Conservation (phyloP, 2,113 vertebrate genomes). For the Alligator sinensis region DNA sequence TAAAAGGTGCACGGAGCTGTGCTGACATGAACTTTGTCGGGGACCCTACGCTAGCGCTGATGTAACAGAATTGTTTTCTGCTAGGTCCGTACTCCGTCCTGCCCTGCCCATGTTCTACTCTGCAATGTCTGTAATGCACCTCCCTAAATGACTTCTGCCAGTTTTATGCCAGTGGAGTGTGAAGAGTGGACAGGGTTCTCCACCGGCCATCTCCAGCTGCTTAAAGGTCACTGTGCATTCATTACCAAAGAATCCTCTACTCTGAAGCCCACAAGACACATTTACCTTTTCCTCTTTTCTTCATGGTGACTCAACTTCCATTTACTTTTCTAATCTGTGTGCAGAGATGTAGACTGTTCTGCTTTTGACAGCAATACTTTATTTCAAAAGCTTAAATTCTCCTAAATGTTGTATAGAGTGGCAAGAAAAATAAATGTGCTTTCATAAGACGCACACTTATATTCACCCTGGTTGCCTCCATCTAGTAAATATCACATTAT, state of each 20-base stretch:
- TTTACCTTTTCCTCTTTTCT: constrained; percentile 18
- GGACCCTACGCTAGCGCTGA: constrained; percentile 40
- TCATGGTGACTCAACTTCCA: constrained; percentile 33
- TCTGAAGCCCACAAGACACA: constrained; percentile 20
- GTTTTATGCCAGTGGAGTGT: constrained; percentile 35
- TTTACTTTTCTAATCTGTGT: constrained; percentile 58
- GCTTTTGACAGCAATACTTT: constrained; percentile 63
- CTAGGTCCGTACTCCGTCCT: neutral
- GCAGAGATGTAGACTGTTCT: constrained; percentile 32
- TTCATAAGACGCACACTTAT: neutral
- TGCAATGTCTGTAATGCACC: neutral
- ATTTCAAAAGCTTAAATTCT: constrained; percentile 57
- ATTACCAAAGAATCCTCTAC: neutral
- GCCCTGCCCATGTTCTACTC: constrained; percentile 38
- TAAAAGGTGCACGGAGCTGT: constrained; percentile 67
- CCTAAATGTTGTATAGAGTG: neutral
- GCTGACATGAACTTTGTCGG: constrained; percentile 48
- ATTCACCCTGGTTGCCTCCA: neutral
- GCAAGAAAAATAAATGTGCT: neutral
- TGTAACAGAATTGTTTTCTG: neutral
- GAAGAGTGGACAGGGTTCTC: constrained; percentile 11
- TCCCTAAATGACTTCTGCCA: constrained; percentile 45
- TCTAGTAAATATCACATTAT: constrained; percentile 25
- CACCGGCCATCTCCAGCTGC: neutral
- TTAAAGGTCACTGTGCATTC: constrained; percentile 35